These are phyloP conservation scores for Periophthalmodon schlosseri DNA, from an alignment of 2,113 vertebrate species.

Conservation along the genomic window DNA sequence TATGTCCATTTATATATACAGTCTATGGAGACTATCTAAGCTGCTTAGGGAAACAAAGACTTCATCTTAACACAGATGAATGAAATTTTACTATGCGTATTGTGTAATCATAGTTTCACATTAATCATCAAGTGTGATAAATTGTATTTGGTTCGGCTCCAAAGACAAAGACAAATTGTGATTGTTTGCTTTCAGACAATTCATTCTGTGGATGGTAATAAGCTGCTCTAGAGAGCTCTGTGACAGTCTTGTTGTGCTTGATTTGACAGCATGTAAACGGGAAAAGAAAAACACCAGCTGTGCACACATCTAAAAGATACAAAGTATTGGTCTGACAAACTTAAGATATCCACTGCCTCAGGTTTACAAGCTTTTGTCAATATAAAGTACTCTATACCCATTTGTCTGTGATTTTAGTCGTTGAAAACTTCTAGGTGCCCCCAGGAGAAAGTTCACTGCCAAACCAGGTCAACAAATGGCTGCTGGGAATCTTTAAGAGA, in stretches of 20 bases:
- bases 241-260: background rate
- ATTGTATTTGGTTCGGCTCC: background rate
- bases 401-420: too few relatives aligned
- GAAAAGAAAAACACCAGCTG: background rate
- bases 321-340: too few relatives aligned
- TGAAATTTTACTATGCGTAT: background rate
- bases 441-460: too few relatives aligned
- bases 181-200: background rate
- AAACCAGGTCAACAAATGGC: too few relatives aligned
- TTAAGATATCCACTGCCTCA: too few relatives aligned
- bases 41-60: background rate
- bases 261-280: background rate
- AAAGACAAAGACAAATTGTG: background rate
- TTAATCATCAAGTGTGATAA: background rate
- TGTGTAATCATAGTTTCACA: background rate
- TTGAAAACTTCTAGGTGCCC: too few relatives aligned
- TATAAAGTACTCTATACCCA: too few relatives aligned
- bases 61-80: background rate
- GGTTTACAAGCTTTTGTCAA: too few relatives aligned
- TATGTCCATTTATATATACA: too few relatives aligned
- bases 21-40: background rate
- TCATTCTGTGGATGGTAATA: background rate
- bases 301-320: background rate
- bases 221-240: background rate
- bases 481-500: too few relatives aligned